These are phyloP conservation scores for Rhynchophorus ferrugineus DNA, from an alignment of 1,140 invertebrate genomes.

Conservation along the genomic window DNA sequence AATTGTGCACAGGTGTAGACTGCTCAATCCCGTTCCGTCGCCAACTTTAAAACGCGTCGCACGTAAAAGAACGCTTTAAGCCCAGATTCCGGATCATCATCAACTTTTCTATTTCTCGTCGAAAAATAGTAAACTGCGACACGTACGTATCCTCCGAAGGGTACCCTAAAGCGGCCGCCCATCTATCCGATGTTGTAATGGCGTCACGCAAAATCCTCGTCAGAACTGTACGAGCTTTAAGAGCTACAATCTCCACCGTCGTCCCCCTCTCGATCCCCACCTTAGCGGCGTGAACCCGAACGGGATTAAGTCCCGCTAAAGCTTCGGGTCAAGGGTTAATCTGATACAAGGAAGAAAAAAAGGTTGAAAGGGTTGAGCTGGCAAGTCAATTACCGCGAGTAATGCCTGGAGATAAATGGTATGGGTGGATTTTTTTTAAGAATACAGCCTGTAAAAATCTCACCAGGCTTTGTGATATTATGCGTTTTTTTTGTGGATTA, in stretches of 20 bases:
- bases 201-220: slow-evolving; percentile 1
- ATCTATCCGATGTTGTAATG: slow-evolving; percentile 1
- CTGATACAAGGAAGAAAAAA: not conserved
- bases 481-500: too few relatives aligned
- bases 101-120: slow-evolving; percentile 4
- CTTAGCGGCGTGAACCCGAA: not conserved
- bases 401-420: too few relatives aligned
- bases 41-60: not conserved
- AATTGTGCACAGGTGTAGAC: too few relatives aligned
- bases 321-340: not conserved
- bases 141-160: not conserved
- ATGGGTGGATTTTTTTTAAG: too few relatives aligned
- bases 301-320: not conserved
- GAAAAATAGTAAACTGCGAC: not conserved
- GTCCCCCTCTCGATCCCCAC: not conserved
- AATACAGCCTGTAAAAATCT: too few relatives aligned
- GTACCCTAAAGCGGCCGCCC: not conserved
- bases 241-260: not conserved
- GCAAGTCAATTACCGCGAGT: too few relatives aligned
- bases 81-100: slow-evolving; percentile 2
- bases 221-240: not conserved
- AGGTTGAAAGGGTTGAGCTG: too few relatives aligned
- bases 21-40: too few relatives aligned
- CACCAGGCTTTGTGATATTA: too few relatives aligned
- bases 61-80: slow-evolving; percentile 4